phyloP scores from a whole-genome alignment of 2,113 vertebrate genomes.

The Malurus elegans region DNA sequence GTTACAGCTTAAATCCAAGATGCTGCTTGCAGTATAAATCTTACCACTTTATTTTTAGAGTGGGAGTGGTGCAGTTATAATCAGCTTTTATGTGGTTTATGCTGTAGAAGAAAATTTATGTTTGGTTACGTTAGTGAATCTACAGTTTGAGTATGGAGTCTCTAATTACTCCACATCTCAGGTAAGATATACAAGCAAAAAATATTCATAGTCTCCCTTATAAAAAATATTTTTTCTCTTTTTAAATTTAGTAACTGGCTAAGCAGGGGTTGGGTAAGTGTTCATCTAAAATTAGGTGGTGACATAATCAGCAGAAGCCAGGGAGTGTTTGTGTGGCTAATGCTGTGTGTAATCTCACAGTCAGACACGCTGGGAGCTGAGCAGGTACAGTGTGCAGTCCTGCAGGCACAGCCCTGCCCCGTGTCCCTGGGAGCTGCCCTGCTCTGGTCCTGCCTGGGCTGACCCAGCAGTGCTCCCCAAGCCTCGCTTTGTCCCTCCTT shows the following conservation, averaged over 20 bases:
- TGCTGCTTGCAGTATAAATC: conserved; percentile 56
- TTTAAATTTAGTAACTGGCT: conserved; percentile 4
- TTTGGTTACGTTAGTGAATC: conserved; percentile 6
- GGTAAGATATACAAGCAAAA: neutral
- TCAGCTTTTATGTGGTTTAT: conserved; percentile 53
- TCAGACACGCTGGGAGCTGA: neutral
- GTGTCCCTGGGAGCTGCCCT: neutral
- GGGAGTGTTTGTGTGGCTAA: neutral
- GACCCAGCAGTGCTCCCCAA: neutral
- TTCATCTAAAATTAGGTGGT: conserved; percentile 30
- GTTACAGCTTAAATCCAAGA: conserved; percentile 4
- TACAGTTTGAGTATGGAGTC: neutral
- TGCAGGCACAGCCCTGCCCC: neutral
- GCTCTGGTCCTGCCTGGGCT: neutral
- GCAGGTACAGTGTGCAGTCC: neutral
- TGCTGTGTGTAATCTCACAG: neutral
- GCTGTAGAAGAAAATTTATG: neutral
- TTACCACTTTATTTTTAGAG: conserved; percentile 62
- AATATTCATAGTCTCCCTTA: neutral
- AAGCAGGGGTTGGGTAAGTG: neutral
- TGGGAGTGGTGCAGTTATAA: conserved; percentile 40
- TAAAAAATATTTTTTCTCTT: neutral
- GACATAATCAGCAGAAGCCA: neutral
- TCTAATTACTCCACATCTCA: neutral
- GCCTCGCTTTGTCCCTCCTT: neutral